Evolutionary conservation across 35 echinoderm and acorn worm genomes (phyloP).

Genomic region (Eucidaris tribuloides): DNA sequence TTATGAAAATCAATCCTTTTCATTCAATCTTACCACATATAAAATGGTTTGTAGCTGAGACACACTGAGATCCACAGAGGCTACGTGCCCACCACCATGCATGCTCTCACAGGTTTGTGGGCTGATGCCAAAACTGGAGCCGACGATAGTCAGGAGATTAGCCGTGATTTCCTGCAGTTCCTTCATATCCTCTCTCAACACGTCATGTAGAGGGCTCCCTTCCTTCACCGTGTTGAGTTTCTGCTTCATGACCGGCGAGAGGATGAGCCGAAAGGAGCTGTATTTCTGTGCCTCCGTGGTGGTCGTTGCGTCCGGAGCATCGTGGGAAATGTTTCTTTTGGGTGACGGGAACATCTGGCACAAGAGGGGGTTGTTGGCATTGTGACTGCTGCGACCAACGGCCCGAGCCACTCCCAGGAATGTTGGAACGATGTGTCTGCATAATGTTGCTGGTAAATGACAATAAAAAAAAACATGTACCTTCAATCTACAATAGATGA

Average conservation of each 20-base stretch:
- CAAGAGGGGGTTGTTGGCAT: constrained; percentile 29
- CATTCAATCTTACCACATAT: constrained; percentile 41
- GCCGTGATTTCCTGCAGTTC: constrained; percentile 8
- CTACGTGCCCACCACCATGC: not conserved
- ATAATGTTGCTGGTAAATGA: constrained; percentile 31
- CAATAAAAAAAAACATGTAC: too few relatives aligned
- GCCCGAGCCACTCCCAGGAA: constrained; percentile 83
- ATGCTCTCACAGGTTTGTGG: not conserved
- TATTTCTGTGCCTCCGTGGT: constrained; percentile 23
- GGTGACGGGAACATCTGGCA: constrained; percentile 67
- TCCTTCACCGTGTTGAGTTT: constrained; percentile 16
- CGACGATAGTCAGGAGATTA: constrained; percentile 59
- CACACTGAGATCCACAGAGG: not conserved
- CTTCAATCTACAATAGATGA: too few relatives aligned
- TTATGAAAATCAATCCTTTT: too few relatives aligned
- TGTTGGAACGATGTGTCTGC: constrained; percentile 64
- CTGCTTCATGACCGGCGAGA: constrained; percentile 70
- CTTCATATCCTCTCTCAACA: not conserved
- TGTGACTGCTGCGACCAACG: constrained; percentile 35
- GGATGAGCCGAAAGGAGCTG: constrained; percentile 90
- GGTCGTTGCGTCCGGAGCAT: not conserved
- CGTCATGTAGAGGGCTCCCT: not conserved
- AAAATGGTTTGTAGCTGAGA: constrained; percentile 29
- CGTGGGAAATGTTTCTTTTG: not conserved
- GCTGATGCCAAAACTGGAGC: constrained; percentile 44